Evolutionary conservation across 2,888 invertebrate species (phyloP).

Genomic region (Pseudococcus longispinus): DNA sequence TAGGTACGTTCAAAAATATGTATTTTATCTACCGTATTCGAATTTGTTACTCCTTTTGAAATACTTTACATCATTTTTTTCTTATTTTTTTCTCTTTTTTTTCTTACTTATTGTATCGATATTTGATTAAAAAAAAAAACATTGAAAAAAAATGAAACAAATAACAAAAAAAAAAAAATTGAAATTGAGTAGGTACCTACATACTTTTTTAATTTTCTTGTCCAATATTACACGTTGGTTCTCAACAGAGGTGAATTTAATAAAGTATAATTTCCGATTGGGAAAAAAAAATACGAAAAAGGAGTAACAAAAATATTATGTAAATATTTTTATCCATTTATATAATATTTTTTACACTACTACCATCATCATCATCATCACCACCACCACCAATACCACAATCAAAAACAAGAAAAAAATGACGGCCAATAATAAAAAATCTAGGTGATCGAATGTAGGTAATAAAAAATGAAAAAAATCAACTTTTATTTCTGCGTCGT

Average conservation of each 20-base stretch:
- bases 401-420: background rate
- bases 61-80: background rate
- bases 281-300: background rate
- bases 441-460: background rate
- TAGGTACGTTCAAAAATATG: background rate
- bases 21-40: background rate
- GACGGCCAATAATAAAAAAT: background rate
- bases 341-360: background rate
- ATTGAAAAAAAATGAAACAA: too few species aligned
- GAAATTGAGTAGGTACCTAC: too few species aligned
- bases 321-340: conserved; percentile 4
- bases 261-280: too few species aligned
- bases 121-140: too few species aligned
- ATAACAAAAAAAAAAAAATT: too few species aligned
- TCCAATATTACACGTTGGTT: too few species aligned
- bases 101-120: background rate
- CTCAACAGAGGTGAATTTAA: too few species aligned
- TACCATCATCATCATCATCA: background rate
- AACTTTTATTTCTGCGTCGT: background rate
- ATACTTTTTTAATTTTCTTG: too few species aligned
- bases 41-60: background rate
- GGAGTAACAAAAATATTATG: background rate
- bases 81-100: background rate
- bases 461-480: background rate
- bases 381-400: background rate